Base-by-base conservation (phyloP, 2,888 invertebrate genomes). In the Epicampocera succincta region DNA sequence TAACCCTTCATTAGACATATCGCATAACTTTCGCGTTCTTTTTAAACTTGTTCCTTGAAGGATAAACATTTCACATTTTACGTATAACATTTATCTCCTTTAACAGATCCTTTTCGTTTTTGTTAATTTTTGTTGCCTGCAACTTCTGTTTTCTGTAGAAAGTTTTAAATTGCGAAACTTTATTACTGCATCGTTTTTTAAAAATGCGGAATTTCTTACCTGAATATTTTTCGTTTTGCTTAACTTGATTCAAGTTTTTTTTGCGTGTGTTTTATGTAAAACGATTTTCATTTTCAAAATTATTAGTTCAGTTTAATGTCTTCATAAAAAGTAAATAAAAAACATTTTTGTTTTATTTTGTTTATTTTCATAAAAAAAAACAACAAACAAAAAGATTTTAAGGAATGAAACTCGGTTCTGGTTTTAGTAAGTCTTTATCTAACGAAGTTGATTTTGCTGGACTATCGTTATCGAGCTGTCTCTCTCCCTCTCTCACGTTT, bases 201-300 rank as follows among this genome's bases (percentile, higher is more conserved):
- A 25, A 25, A 3, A 9, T 33, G 33, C 33, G 8, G 9, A 33
- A 6, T 33, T 33, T 5, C 8, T 8, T 56, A 46, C 33, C 40
- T 56, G 38, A 58, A 58, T 63, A 61, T 40, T 71, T 69, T 38
- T 71, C 42, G 42, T 50, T 77, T 68, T 38, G 19, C 50, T 66
- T 60, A 72, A 44, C 48, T 56, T 33, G 74, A 33, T 72, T 60
- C 46, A 65, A 52, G 40, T 60, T 52, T 29, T 12, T 38, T 38
- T 46, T 60, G 42, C 25, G 15, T 48, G 44, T 58, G 19, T 52
- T 17, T 68, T 17, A 11, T 56, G 71, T 63, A 48, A 63, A 69
- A 25, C 25, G 46, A 50, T 63, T 52, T 69, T 50, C 60, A 15
- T 33, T 33, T 33, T 9, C 33, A 8, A 61, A 54, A 44, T 68